These are phyloP conservation scores for Calephelis perditalis DNA, from an alignment of 2,888 invertebrate species.

Conservation along the genomic window DNA sequence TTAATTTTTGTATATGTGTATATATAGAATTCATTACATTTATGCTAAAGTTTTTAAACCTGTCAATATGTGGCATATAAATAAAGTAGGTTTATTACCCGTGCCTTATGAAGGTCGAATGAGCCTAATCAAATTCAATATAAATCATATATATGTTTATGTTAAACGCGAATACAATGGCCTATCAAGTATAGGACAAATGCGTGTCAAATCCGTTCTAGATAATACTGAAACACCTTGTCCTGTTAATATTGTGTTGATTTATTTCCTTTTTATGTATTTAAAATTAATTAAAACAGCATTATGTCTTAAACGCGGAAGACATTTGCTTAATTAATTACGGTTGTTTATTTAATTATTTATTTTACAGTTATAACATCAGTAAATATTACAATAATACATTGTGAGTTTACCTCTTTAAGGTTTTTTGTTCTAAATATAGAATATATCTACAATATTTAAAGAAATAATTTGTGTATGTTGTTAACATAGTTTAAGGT, in stretches of 20 bases:
- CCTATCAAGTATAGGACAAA: constrained; percentile 34
- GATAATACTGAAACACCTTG: constrained; percentile 24
- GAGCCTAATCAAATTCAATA: constrained; percentile 6
- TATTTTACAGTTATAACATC: too few species aligned
- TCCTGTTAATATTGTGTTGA: constrained; percentile 25
- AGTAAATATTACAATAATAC: too few species aligned
- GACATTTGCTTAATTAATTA: neutral
- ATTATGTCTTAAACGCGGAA: constrained; percentile 1
- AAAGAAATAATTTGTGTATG: too few species aligned
- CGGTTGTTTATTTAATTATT: neutral
- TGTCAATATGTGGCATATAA: neutral
- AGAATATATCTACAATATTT: too few species aligned
- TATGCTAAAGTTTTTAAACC: too few species aligned
- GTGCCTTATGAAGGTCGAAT: constrained; percentile 9
- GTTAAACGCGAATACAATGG: constrained; percentile 33
- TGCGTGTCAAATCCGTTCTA: constrained; percentile 20
- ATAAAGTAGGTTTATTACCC: constrained; percentile 14
- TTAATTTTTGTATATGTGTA: too few species aligned
- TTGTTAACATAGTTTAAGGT: too few species aligned
- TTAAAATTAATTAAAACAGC: neutral
- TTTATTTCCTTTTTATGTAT: constrained; percentile 14
- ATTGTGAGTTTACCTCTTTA: too few species aligned
- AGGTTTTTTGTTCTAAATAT: too few species aligned
- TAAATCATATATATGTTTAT: constrained; percentile 13
- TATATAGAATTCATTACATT: too few species aligned